phyloP scores from a whole-genome alignment of 2,888 invertebrate genomes.

The Adelognathus sp. region DNA sequence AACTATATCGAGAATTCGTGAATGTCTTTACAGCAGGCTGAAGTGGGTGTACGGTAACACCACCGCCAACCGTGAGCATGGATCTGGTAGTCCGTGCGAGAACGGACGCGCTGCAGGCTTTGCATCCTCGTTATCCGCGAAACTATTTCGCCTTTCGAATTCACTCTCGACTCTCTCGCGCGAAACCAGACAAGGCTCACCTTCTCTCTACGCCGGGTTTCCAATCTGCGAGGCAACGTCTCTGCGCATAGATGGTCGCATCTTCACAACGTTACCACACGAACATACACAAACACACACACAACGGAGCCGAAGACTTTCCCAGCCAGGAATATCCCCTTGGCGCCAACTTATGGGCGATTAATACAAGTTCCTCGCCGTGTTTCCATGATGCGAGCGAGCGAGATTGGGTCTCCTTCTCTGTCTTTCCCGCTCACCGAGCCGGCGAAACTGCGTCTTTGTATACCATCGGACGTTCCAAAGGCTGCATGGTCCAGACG shows the following conservation, averaged over 20 bases:
- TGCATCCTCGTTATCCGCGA: conserved; percentile 58
- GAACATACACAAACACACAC: neutral
- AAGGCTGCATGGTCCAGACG: conserved; percentile 27
- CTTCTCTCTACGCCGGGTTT: neutral
- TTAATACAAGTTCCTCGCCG: conserved; percentile 73
- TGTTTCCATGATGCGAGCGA: conserved; percentile 16
- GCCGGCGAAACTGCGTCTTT: conserved; percentile 66
- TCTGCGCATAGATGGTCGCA: neutral
- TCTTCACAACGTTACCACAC: neutral
- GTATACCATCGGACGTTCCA: conserved; percentile 45
- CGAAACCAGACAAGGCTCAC: neutral
- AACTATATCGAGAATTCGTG: conserved; percentile 31
- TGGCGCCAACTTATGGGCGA: conserved; percentile 74
- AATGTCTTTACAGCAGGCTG: conserved; percentile 24
- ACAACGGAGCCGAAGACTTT: conserved; percentile 5
- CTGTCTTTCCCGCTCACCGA: too few species aligned
- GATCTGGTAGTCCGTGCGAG: conserved; percentile 18
- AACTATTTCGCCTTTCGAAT: conserved; percentile 62
- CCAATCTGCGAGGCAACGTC: conserved; percentile 10
- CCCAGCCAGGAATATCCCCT: conserved; percentile 56
- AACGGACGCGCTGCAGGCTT: conserved; percentile 45
- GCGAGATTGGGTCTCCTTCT: conserved; percentile 61
- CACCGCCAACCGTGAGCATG: neutral
- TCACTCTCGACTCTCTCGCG: conserved; percentile 45
- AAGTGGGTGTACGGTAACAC: neutral